These are phyloP conservation scores for Urocyon cinereoargenteus DNA, from an alignment of 2,797 vertebrate genomes.

Conservation along the genomic window DNA sequence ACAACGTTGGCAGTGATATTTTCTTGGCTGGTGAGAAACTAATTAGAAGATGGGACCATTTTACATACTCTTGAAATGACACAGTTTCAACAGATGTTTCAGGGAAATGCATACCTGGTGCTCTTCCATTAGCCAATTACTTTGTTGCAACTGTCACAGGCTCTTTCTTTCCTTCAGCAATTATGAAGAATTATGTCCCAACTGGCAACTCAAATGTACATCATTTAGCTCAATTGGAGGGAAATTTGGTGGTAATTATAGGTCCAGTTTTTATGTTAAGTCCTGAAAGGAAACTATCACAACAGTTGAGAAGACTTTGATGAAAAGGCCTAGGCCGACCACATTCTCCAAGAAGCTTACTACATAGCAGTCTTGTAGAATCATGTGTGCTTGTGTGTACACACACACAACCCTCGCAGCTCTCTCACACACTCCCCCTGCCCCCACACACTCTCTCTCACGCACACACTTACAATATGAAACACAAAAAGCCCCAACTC, in stretches of 20 bases:
- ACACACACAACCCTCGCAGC: not conserved
- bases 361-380: not conserved
- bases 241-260: conserved; percentile 82
- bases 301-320: conserved; percentile 47
- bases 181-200: conserved; percentile 82
- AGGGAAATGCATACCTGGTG: conserved; percentile 70
- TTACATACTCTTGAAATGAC: conserved; percentile 64
- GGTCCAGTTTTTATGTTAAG: conserved; percentile 73
- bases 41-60: conserved; percentile 75
- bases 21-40: conserved; percentile 72
- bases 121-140: conserved; percentile 64
- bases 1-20: conserved; percentile 31
- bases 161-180: conserved; percentile 69
- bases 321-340: not conserved
- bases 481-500: not conserved
- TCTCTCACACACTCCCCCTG: too few species aligned
- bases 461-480: not conserved
- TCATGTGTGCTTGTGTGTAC: accelerated
- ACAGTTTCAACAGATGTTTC: conserved; percentile 77
- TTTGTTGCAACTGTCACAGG: conserved; percentile 72
- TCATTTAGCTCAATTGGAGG: conserved; percentile 71
- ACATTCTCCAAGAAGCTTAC: not conserved
- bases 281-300: conserved; percentile 54
- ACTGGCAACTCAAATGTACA: conserved; percentile 67
- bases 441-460: too few species aligned